Evolutionary conservation across 2,888 invertebrate species (phyloP), one percentile per base, ranked within the genome.

Genomic region (Leucophenga montana): DNA sequence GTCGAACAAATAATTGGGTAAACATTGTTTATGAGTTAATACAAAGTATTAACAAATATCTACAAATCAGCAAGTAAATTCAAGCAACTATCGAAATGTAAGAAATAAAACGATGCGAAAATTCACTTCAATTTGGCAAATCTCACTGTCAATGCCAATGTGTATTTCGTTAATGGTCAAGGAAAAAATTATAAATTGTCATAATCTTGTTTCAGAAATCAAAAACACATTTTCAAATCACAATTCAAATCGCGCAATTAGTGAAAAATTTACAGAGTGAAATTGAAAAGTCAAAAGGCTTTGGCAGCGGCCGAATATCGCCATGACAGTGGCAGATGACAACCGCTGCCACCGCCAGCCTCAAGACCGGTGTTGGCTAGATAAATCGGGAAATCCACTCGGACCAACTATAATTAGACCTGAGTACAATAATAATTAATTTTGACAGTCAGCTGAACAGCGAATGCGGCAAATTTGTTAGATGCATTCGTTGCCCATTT

Each of bases 251-350:
- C 46, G 62, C 46, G 48, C 62, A 64, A 64, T 64, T 64, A 64
- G 44, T 1, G 11, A 64, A 64, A 64, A 22, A 46, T 64, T 46
- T 48, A 16, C 20, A 31, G 22, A 22, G 14, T 2, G n/a, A 56
- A 64, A 61, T 39, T 44, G 44, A 61, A 64, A 64, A 64, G 62
- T 64, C 62, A 64, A 64, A 64, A 33, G 62, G 62, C 46, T 64
- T 64, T 64, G 62, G 62, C 62, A 64, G 46, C 62, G 22, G 44
- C 31, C 39, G 39, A 3, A 39, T 1, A 5, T 39, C 20, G 44
- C 61, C 61, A 61, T 61, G 39, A 18, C 39, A 56, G 14, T 22
- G 56, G 56, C 56, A 56, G 27, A 56, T 56, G 56, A 14, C 56
- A 27, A 11, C 20, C 27, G 22, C 39, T 11, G 39, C 3, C 39